Evolutionary conservation across 2,888 invertebrate genomes (phyloP).

Genomic region (Cataglyphis altisquamis): DNA sequence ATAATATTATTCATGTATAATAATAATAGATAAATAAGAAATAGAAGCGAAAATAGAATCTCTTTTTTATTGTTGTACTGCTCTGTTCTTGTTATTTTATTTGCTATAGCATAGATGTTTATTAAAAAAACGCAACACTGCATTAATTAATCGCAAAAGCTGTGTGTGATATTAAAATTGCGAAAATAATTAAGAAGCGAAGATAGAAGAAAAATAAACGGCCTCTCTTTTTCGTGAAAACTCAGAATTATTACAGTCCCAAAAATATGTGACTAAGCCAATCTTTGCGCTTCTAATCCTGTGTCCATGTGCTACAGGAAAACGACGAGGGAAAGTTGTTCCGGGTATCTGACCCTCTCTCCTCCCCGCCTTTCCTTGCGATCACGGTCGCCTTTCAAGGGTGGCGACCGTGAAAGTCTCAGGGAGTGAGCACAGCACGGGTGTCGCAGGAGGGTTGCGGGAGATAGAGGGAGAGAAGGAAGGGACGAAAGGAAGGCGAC

Average conservation of each 20-base stretch:
- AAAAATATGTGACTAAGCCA: slow-evolving; percentile 45
- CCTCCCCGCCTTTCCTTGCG: slow-evolving; percentile 54
- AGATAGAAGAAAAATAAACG: not conserved
- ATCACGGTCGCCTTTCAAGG: slow-evolving; percentile 59
- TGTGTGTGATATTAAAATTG: slow-evolving; percentile 2
- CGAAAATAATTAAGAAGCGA: not conserved
- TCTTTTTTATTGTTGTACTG: not conserved
- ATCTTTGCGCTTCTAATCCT: slow-evolving; percentile 9
- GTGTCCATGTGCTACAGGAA: slow-evolving; percentile 35
- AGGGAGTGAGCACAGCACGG: slow-evolving; percentile 61
- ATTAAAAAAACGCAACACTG: not conserved
- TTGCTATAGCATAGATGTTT: not conserved
- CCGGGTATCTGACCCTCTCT: slow-evolving; percentile 61
- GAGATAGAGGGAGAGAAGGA: not conserved
- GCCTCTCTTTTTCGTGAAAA: not conserved
- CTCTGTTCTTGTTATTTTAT: not conserved
- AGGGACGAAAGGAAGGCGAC: slow-evolving; percentile 50
- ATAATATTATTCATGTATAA: not conserved
- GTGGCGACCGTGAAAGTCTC: slow-evolving; percentile 66
- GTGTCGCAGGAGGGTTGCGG: slow-evolving; percentile 48
- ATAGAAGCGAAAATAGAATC: not conserved
- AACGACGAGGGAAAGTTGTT: slow-evolving; percentile 72
- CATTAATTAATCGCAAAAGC: not conserved
- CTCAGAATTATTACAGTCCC: not conserved
- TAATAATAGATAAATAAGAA: too few species aligned